Evolutionary conservation across 2,113 vertebrate species (phyloP), one percentile per base, ranked within the genome.

Genomic region (Penelope pileata): DNA sequence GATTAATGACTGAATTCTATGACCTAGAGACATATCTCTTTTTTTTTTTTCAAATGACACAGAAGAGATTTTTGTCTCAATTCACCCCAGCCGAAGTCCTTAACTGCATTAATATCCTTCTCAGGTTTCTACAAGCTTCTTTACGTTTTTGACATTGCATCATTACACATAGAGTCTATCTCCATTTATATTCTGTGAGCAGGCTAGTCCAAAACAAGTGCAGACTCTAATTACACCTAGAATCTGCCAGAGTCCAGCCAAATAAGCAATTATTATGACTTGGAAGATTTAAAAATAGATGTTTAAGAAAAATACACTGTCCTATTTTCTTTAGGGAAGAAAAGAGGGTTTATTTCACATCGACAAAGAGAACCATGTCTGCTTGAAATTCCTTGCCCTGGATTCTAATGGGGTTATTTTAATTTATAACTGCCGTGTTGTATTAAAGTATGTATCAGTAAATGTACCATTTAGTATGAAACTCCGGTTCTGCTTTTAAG

Each of bases 371-470:
- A 75, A 36, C 14, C 7, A n/a, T 11, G 16, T 72, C 64, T 87
- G 30, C 68, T 38, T 76, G 8, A 78, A 90, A 91, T 60, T 67
- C 76, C 30, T 84, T 88, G 73, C 68, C 86, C 58, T 53, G 32
- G 70, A 29, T 94, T 95, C 66, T 90, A 66, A 91, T 92, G 54
- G 90, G 87, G 87, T 91, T 87, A 86, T 77, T 96, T 96, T 92
- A 91, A 97, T 96, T 94, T 91, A 82, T 95, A 86, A 73, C 68
- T 86, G 95, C 64, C 94, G 95, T 75, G 87, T 88, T 96, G 51
- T 51, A 92, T 95, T 87, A 94, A 91, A 88, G 86, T 78, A 95
- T 68, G 50, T 51, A 88, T 94, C 91, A 88, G 42, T 83, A 88
- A 93, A 92, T 53, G 91, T 53, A 86, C 70, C 82, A 78, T 82